These are phyloP conservation scores for Syndactyla subalaris DNA, from an alignment of 2,797 vertebrate genomes.

Conservation along the genomic window DNA sequence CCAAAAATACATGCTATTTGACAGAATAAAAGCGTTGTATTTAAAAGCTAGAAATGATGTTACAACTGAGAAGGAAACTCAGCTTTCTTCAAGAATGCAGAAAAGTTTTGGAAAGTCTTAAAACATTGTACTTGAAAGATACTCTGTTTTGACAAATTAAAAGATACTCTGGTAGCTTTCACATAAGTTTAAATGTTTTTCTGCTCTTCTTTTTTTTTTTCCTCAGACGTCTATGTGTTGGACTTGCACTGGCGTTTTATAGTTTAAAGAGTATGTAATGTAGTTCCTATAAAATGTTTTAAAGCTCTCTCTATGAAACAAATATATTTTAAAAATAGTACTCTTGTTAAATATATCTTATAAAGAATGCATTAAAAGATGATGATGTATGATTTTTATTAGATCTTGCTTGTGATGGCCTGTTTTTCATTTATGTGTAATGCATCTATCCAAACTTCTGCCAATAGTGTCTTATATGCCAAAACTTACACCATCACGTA, in stretches of 20 bases:
- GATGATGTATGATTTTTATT: not conserved
- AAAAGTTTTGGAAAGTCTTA: not conserved
- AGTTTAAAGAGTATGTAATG: not conserved
- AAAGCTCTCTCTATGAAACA: not conserved
- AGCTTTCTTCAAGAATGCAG: not conserved
- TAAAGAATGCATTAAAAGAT: not conserved
- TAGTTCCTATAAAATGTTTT: not conserved
- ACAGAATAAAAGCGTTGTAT: not conserved
- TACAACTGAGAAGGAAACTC: not conserved
- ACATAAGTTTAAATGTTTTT: not conserved
- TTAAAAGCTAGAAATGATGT: not conserved
- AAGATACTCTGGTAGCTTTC: not conserved
- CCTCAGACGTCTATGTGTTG: not conserved
- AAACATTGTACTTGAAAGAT: not conserved
- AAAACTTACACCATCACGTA: not conserved
- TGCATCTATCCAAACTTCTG: not conserved
- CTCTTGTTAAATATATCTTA: slow-evolving; percentile 10
- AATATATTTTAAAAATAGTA: not conserved
- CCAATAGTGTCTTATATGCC: not conserved
- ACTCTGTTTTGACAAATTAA: not conserved
- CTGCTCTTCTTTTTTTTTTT: not conserved
- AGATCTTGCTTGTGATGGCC: not conserved
- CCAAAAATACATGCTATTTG: not conserved
- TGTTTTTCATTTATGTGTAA: not conserved
- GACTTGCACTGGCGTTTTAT: not conserved